Conservation (phyloP, 2,797 vertebrate species). For the Gadopsis bispinosus region DNA sequence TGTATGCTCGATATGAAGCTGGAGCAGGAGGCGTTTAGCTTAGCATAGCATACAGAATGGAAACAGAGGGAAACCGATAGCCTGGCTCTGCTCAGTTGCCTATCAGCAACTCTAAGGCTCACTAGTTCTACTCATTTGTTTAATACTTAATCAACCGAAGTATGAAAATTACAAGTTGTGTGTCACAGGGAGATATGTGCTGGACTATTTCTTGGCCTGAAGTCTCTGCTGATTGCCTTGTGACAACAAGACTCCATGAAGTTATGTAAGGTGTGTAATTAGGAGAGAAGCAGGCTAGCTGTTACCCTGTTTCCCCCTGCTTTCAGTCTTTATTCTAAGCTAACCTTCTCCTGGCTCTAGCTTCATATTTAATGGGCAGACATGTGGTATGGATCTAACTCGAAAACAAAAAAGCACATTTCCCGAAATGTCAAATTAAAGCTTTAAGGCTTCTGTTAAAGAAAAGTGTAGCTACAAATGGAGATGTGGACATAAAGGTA, state of each 20-base stretch:
- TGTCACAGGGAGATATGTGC: background rate
- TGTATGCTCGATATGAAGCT: background rate
- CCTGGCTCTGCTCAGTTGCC: background rate
- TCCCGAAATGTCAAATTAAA: background rate
- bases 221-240: background rate
- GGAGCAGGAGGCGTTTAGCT: background rate
- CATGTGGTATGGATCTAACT: background rate
- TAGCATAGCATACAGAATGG: conserved; percentile 14
- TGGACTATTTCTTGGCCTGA: background rate
- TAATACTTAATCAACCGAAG: too few species aligned
- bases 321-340: background rate
- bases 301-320: background rate
- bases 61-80: background rate
- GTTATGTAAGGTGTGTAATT: background rate
- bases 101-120: background rate
- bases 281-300: background rate
- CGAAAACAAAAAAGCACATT: background rate
- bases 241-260: background rate
- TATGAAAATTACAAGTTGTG: background rate
- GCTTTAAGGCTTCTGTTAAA: background rate
- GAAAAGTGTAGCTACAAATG: background rate
- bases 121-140: background rate
- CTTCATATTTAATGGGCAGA: background rate
- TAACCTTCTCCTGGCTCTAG: background rate
- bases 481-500: background rate